Evolutionary conservation across 2,888 invertebrate species (phyloP).

Genomic region (Perizoma flavofasciatum): DNA sequence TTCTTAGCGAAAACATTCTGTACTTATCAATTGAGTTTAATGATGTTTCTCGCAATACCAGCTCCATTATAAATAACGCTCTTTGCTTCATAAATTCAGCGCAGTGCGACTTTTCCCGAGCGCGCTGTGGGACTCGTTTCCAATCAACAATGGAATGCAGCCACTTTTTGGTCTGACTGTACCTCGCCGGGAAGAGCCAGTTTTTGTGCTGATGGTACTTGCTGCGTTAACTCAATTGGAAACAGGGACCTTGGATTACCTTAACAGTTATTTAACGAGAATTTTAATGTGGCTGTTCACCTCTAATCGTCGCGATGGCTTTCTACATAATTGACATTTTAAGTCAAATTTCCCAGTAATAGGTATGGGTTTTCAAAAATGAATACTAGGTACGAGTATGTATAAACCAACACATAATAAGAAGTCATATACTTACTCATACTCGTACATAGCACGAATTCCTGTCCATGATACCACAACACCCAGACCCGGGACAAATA

Average conservation of each 20-base stretch:
- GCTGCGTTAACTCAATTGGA: slow-evolving; percentile 58
- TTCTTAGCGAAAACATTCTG: background rate
- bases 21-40: background rate
- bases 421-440: too few relatives aligned
- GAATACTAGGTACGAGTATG: too few relatives aligned
- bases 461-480: too few relatives aligned
- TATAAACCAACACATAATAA: too few relatives aligned
- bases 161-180: slow-evolving; percentile 71
- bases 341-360: background rate
- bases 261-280: slow-evolving; percentile 53
- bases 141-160: slow-evolving; percentile 80
- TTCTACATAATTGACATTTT: slow-evolving; percentile 5
- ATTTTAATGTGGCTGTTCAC: slow-evolving; percentile 36
- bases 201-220: slow-evolving; percentile 58
- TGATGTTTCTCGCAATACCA: slow-evolving; percentile 45
- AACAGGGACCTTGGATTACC: slow-evolving; percentile 56
- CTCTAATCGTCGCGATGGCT: slow-evolving; percentile 18
- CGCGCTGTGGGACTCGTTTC: slow-evolving; percentile 69
- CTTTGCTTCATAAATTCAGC: slow-evolving; percentile 47
- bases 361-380: too few relatives aligned
- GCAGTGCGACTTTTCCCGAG: slow-evolving; percentile 71
- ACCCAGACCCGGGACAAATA: too few relatives aligned
- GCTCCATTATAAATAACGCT: slow-evolving; percentile 49
- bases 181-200: slow-evolving; percentile 59
- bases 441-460: too few relatives aligned